phyloP scores from a whole-genome alignment of 1,140 invertebrate species.

The Globodera rostochiensis region DNA sequence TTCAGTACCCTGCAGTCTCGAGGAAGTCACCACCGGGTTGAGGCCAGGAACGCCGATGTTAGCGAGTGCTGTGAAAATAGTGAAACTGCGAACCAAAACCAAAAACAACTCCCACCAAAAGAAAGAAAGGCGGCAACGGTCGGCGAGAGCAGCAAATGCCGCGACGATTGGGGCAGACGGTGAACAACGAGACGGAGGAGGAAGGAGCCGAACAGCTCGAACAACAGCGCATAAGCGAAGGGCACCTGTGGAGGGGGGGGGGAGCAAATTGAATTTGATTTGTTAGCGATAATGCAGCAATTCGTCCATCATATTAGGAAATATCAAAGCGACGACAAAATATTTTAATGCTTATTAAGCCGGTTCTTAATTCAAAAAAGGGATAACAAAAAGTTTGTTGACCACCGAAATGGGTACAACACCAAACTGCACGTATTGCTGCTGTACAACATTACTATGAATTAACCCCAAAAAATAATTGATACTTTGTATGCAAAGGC shows the following conservation, averaged over 20 bases:
- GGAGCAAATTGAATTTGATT: not conserved
- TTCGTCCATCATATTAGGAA: no score
- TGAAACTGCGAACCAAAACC: constrained; percentile 18
- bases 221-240: constrained; percentile 50
- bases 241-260: constrained; percentile 35
- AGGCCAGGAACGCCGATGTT: constrained; percentile 59
- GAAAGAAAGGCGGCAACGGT: constrained; percentile 48
- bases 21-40: constrained; percentile 55
- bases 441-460: no score
- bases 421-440: no score
- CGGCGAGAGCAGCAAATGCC: constrained; percentile 38
- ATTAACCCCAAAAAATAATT: not conserved
- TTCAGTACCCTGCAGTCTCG: constrained; percentile 44
- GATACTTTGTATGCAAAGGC: constrained; percentile 50
- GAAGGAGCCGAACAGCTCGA: constrained; percentile 44
- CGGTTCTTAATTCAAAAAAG: not conserved
- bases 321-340: no score
- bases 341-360: no score
- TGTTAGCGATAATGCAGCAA: no score
- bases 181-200: constrained; percentile 35
- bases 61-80: constrained; percentile 42
- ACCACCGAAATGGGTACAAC: no score
- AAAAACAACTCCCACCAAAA: constrained; percentile 36
- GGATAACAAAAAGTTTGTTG: no score
- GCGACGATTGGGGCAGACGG: constrained; percentile 9